phyloP scores from a whole-genome alignment of 2,797 vertebrate genomes.

The Cryptoprocta ferox region DNA sequence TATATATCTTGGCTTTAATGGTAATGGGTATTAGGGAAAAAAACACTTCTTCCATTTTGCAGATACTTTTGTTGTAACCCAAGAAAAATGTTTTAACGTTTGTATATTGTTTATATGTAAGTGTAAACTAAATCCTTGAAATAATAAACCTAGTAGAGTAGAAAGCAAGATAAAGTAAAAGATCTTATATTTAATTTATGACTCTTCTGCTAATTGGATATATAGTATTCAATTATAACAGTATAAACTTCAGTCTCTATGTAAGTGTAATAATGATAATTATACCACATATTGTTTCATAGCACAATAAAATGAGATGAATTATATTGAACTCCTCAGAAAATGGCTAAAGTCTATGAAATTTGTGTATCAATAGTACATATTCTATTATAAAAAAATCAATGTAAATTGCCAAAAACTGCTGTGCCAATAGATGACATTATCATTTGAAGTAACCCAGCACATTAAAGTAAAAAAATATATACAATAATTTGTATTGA shows the following conservation, averaged over 20 bases:
- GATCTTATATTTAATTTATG: background rate
- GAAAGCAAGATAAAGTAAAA: background rate
- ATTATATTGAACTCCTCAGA: background rate
- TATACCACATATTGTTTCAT: fast-evolving
- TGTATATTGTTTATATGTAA: background rate
- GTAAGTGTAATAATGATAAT: background rate
- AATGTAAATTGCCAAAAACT: background rate
- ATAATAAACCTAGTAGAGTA: background rate
- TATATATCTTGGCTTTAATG: background rate
- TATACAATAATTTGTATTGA: background rate
- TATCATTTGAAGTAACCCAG: background rate
- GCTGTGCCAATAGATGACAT: background rate
- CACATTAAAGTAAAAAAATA: background rate
- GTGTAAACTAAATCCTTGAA: background rate
- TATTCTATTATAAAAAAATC: background rate
- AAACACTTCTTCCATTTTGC: background rate
- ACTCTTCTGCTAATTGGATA: background rate
- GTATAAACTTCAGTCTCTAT: background rate
- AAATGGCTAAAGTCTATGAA: background rate
- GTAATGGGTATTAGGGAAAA: background rate
- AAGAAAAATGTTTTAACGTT: background rate
- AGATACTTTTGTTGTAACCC: background rate
- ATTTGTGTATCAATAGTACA: background rate
- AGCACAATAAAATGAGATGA: background rate
- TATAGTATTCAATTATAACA: too few relatives aligned